A percentile compares a stretch with the other conserved stretches of the same genome.
Conservation (phyloP, 2,888 invertebrate genomes). For the Drosophila monieri region DNA sequence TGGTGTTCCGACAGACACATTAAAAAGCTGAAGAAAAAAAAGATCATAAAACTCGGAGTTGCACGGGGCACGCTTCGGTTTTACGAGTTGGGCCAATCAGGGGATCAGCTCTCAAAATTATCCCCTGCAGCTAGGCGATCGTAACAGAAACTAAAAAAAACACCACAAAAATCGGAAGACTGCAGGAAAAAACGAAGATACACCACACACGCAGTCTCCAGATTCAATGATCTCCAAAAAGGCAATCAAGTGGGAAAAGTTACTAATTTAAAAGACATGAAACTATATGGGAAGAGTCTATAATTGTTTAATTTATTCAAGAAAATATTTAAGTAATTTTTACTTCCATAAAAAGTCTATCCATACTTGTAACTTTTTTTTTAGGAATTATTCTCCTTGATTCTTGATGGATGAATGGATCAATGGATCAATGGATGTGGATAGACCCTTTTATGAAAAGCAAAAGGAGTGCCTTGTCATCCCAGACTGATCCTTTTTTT, state of each 20-base stretch:
- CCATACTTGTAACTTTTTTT: too few relatives aligned
- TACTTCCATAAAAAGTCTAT: too few relatives aligned
- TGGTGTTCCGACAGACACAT: constrained; percentile 10
- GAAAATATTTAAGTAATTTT: neutral
- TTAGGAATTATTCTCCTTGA: too few relatives aligned
- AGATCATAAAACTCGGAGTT: constrained; percentile 16
- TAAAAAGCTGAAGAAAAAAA: constrained; percentile 9
- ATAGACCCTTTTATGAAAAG: constrained; percentile 2
- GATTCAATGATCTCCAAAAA: constrained; percentile 16
- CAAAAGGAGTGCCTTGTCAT: constrained; percentile 35
- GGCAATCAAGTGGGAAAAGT: constrained; percentile 11
- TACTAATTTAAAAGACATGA: neutral
- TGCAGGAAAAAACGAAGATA: neutral
- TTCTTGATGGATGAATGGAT: constrained; percentile 22
- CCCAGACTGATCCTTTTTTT: constrained; percentile 17
- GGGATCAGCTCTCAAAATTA: constrained; percentile 25
- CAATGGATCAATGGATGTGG: constrained; percentile 16
- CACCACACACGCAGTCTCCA: constrained; percentile 22
- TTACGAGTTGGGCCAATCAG: constrained; percentile 36
- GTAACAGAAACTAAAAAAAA: constrained; percentile 7
- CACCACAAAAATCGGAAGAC: neutral
- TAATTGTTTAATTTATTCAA: neutral
- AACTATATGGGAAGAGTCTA: neutral
- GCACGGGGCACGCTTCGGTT: constrained; percentile 36
- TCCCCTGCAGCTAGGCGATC: constrained; percentile 37